These are phyloP conservation scores for Gastrophysa polygoni DNA, from an alignment of 2,888 invertebrate genomes.

Conservation along the genomic window DNA sequence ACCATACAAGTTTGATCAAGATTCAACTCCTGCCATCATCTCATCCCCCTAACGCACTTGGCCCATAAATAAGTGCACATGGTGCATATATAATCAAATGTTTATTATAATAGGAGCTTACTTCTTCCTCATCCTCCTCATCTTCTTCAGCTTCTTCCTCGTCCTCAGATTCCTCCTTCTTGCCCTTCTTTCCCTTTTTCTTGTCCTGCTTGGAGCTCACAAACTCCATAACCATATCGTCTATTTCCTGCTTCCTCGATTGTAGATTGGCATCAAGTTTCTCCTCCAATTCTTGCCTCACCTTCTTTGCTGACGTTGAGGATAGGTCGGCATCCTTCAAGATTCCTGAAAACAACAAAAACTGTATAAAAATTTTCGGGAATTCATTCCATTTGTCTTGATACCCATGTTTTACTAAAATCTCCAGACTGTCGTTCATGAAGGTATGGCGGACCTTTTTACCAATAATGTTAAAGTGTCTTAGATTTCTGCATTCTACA, in stretches of 20 bases:
- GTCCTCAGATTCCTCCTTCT: constrained; percentile 59
- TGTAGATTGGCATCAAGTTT: constrained; percentile 78
- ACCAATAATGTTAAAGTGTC: too few species aligned
- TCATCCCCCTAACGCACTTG: too few species aligned
- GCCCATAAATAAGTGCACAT: too few species aligned
- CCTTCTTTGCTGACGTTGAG: constrained; percentile 86
- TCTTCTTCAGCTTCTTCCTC: constrained; percentile 56
- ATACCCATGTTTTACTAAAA: too few species aligned
- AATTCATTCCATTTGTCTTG: too few species aligned
- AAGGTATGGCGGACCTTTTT: too few species aligned
- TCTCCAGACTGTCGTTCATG: too few species aligned
- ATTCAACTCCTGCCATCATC: too few species aligned
- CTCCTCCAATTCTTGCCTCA: constrained; percentile 83
- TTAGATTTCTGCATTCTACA: too few species aligned
- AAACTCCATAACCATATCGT: constrained; percentile 84
- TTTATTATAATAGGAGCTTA: constrained; percentile 7
- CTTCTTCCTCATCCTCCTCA: constrained; percentile 62
- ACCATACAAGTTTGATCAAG: too few species aligned
- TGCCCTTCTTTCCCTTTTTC: constrained; percentile 58
- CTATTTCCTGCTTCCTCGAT: constrained; percentile 84
- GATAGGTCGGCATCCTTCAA: constrained; percentile 86
- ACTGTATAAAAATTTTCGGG: too few species aligned
- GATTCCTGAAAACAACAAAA: constrained; percentile 68
- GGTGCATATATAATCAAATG: too few species aligned
- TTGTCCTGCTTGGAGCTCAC: constrained; percentile 59